Percentiles rank a stretch among this genome's conserved stretches.
These are phyloP conservation scores for Pteronotus mesoamericanus DNA, from an alignment of 2,797 vertebrate species.

Conservation along the genomic window DNA sequence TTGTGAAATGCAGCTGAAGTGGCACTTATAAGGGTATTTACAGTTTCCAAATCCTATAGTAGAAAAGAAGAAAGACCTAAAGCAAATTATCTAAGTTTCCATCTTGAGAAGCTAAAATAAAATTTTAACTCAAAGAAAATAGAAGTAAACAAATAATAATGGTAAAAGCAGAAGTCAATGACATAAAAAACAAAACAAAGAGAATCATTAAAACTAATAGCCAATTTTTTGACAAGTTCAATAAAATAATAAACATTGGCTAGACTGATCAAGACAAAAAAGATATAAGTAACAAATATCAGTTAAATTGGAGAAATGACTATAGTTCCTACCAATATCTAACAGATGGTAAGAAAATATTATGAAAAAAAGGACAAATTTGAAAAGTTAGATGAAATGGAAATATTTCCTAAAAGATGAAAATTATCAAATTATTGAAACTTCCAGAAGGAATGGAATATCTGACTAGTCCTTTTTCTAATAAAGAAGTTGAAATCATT, in stretches of 20 bases:
- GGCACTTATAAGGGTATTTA: neutral
- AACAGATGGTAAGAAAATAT: neutral
- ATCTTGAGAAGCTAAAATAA: neutral
- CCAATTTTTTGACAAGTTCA: neutral
- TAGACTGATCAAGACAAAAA: neutral
- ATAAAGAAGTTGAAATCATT: neutral
- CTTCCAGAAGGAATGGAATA: neutral
- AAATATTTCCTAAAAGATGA: neutral
- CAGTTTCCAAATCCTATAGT: neutral
- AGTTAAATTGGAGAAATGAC: neutral
- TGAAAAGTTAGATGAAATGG: neutral
- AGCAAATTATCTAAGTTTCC: too few relatives aligned
- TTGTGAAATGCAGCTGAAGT: neutral
- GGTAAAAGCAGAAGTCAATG: neutral
- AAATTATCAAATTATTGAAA: neutral
- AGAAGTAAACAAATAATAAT: neutral
- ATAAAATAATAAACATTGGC: neutral
- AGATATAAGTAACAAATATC: neutral
- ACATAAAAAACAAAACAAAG: too few relatives aligned
- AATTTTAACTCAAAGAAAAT: neutral
- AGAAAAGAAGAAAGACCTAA: neutral
- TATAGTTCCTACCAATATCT: neutral
- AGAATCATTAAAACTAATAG: neutral
- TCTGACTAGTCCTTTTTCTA: neutral
- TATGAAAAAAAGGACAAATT: neutral